These are phyloP conservation scores for Vimba vimba DNA, from an alignment of 2,113 vertebrate genomes.

Conservation along the genomic window DNA sequence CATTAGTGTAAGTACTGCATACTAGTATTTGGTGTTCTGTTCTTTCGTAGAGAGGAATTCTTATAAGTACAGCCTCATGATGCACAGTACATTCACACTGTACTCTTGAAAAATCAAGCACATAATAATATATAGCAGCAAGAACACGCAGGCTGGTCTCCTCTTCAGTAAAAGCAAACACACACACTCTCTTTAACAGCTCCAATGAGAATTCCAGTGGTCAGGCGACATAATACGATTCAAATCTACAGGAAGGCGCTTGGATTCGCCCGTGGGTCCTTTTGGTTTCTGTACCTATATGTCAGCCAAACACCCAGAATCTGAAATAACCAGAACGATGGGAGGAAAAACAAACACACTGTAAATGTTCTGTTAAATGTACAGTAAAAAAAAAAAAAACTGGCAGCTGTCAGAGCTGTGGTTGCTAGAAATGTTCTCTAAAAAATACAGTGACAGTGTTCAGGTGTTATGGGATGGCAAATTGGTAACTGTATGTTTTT, in stretches of 20 bases:
- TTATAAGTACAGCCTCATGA: constrained; percentile 14
- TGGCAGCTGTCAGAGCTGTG: too few relatives aligned
- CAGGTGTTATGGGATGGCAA: too few relatives aligned
- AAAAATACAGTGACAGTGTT: too few relatives aligned
- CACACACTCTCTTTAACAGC: constrained; percentile 41
- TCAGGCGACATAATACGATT: constrained; percentile 4
- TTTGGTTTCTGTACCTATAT: constrained; percentile 93
- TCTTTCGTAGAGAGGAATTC: constrained; percentile 29
- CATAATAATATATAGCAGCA: constrained; percentile 44
- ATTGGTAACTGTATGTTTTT: too few relatives aligned
- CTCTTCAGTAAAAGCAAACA: constrained; percentile 35
- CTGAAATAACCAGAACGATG: constrained; percentile 71
- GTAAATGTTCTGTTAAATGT: too few relatives aligned
- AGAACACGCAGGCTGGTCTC: constrained; percentile 43
- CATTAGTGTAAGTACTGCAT: constrained; percentile 19
- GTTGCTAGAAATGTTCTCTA: too few relatives aligned
- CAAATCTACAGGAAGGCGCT: constrained; percentile 89
- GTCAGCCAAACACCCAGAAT: constrained; percentile 95
- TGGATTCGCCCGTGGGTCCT: constrained; percentile 91
- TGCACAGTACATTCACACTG: constrained; percentile 34
- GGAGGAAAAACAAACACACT: background rate
- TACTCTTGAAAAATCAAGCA: constrained; percentile 49
- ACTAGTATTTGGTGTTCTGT: constrained; percentile 17
- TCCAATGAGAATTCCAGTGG: constrained; percentile 30
- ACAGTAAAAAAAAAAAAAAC: too few relatives aligned